Base-by-base conservation (phyloP, 2,797 vertebrate species). In the Odontamblyopus lacepedii region DNA sequence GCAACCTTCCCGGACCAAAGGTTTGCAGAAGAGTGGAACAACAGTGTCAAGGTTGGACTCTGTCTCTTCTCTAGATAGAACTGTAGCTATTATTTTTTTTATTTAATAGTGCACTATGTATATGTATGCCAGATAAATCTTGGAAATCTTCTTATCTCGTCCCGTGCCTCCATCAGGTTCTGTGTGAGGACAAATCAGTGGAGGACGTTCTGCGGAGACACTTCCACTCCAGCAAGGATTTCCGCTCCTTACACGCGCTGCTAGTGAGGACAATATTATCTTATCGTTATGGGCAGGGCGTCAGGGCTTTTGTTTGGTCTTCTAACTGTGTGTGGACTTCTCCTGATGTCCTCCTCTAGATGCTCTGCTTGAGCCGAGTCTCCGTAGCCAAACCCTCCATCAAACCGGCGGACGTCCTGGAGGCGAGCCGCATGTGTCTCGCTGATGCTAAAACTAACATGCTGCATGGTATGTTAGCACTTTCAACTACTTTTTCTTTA, bases 1-100 rank as follows among this genome's bases (percentile, higher is more conserved):
- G 71, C 80, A 18, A 80, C 88, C 63, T 96, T 98, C 85, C 92
- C 95, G 0, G 94, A 98, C 65, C 30, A 60, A 19, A 16, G 41
- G 70, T 99, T 97, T 53, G 79, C 91, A 26, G 79, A 93, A 41
- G 94, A 95, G n/a, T 99, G 97, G 98, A 98, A 98, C 78, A 69
- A 81, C 35, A 87, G 90, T 12, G 0, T 96, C 65, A 85, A 94
- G 95, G 98, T 98, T 93, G 78, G 7, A 0, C 1, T 5, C 13
- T 9, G 30, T 55, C 19, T n/a, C 19, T 55, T 48, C 23, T 57
- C 23, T 26, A 26, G 35, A 38, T 57, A 26, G 8, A 35, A 8
- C 7, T 35, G 35, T 35, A 35, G 35, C 35, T 35, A 6, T 35
- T 23, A 0, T 23, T 23, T 32, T 32, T 32, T 32, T 32, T 4